phyloP scores from a whole-genome alignment of 1,140 invertebrate genomes.

The Zophobas atratus region DNA sequence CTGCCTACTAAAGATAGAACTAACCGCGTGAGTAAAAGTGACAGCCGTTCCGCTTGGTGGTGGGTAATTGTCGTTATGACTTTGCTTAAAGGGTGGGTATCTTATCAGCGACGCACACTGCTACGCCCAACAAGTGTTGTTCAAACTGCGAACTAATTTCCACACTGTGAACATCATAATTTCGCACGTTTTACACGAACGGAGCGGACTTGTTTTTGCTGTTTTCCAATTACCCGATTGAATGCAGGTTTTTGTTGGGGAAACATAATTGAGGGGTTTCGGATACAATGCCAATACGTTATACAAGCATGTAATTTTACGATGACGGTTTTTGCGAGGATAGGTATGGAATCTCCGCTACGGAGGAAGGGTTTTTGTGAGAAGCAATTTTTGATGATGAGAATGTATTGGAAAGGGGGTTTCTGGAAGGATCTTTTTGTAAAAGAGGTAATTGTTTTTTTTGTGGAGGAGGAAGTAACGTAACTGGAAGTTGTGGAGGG shows the following conservation, averaged over 20 bases:
- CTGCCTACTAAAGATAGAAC: slow-evolving; percentile 2
- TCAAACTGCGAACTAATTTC: neutral
- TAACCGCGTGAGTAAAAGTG: slow-evolving; percentile 24
- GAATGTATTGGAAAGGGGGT: neutral
- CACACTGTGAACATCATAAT: neutral
- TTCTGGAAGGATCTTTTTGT: neutral
- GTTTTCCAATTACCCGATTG: neutral
- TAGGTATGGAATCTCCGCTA: too few species aligned
- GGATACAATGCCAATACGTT: neutral
- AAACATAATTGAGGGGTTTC: slow-evolving; percentile 1
- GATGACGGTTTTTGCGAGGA: neutral
- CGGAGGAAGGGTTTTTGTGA: neutral
- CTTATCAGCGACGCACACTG: slow-evolving; percentile 22
- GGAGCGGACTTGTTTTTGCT: neutral
- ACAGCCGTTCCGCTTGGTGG: slow-evolving; percentile 20
- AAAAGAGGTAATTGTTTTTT: too few species aligned
- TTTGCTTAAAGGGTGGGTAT: slow-evolving; percentile 37
- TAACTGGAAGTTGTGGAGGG: too few species aligned
- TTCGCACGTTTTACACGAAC: neutral
- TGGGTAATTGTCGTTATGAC: slow-evolving; percentile 35
- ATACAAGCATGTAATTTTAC: neutral
- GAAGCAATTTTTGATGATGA: slow-evolving; percentile 4
- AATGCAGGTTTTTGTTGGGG: neutral
- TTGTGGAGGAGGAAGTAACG: too few species aligned
- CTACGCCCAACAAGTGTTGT: slow-evolving; percentile 20